Conservation (phyloP, 2,113 vertebrate genomes). For the Phrynosoma platyrhinos region DNA sequence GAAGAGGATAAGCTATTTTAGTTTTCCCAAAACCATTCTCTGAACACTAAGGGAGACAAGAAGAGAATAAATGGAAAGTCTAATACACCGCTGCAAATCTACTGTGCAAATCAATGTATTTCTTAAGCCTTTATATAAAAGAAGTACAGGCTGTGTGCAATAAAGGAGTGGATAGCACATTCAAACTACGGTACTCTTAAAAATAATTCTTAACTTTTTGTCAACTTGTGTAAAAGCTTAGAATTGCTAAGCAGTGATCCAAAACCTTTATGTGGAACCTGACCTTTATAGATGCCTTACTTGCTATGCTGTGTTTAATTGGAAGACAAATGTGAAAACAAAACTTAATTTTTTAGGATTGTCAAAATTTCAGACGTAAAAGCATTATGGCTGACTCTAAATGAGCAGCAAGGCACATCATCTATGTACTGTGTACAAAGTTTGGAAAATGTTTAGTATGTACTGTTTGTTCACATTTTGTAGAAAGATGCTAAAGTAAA, state of each 20-base stretch:
- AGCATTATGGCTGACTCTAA: conserved; percentile 38
- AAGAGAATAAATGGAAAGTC: neutral
- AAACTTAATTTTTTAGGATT: conserved; percentile 46
- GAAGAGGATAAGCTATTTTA: neutral
- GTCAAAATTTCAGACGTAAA: conserved; percentile 41
- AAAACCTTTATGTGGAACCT: conserved; percentile 26
- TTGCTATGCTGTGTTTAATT: conserved; percentile 37
- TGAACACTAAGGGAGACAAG: neutral
- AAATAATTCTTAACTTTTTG: neutral
- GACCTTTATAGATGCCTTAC: conserved; percentile 52
- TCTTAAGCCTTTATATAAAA: conserved; percentile 16
- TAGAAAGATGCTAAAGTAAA: conserved; percentile 38
- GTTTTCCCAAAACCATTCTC: neutral
- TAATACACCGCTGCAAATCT: neutral
- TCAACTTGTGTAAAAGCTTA: conserved; percentile 26
- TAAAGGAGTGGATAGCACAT: neutral
- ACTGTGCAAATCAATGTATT: neutral
- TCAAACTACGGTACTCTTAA: neutral
- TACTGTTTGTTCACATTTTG: conserved; percentile 56
- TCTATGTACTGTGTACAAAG: conserved; percentile 40
- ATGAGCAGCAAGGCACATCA: conserved; percentile 17
- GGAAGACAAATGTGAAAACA: conserved; percentile 37
- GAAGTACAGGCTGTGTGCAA: conserved; percentile 7
- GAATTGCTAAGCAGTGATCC: conserved; percentile 9
- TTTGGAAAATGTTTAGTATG: conserved; percentile 32